phyloP scores from a whole-genome alignment of 2,888 invertebrate genomes.

The Agrotis clavis region DNA sequence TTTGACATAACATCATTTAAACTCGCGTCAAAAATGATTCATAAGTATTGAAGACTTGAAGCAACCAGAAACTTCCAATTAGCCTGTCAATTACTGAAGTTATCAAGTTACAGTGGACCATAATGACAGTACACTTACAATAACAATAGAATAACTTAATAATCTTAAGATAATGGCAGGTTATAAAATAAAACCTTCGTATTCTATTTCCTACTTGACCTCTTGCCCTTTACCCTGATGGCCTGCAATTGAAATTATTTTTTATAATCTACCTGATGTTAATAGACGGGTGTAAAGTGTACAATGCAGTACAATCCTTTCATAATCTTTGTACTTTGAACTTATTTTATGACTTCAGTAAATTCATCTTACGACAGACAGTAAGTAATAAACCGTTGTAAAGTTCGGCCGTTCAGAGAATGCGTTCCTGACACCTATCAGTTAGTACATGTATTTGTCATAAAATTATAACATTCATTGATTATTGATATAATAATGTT shows the following conservation, averaged over 20 bases:
- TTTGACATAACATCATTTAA: too few species aligned
- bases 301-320: neutral
- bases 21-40: too few species aligned
- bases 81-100: constrained; percentile 29
- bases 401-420: too few species aligned
- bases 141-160: constrained; percentile 43
- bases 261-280: neutral
- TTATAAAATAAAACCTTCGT: constrained; percentile 39
- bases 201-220: constrained; percentile 43
- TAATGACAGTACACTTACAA: constrained; percentile 5
- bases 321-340: too few species aligned
- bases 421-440: too few species aligned
- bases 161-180: constrained; percentile 19
- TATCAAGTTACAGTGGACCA: constrained; percentile 18
- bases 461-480: too few species aligned
- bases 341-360: neutral
- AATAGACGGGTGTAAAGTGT: constrained; percentile 11
- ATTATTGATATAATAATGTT: too few species aligned
- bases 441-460: too few species aligned
- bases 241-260: constrained; percentile 17
- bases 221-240: constrained; percentile 18
- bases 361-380: neutral
- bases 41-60: neutral
- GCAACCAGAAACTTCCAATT: constrained; percentile 17
- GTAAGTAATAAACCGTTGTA: neutral